These are phyloP conservation scores for Neogale vison DNA, from an alignment of 2,113 vertebrate species.

Conservation along the genomic window DNA sequence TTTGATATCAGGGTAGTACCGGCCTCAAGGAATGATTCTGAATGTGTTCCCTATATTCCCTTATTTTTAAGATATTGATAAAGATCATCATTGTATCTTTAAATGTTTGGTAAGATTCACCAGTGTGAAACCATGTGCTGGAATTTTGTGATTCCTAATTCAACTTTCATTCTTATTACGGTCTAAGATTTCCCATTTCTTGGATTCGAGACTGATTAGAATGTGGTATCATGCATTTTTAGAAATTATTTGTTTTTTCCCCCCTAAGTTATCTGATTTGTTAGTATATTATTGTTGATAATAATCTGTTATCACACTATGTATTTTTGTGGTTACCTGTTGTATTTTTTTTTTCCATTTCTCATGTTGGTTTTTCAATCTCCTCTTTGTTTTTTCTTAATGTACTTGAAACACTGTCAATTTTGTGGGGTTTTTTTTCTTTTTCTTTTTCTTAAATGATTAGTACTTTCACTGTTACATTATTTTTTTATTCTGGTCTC, in stretches of 20 bases:
- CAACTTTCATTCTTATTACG: neutral
- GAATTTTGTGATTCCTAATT: neutral
- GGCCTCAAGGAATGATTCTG: neutral
- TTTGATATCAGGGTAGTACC: neutral
- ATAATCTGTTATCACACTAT: neutral
- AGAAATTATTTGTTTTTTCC: neutral
- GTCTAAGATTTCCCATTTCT: neutral
- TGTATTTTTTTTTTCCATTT: neutral
- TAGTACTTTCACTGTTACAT: neutral
- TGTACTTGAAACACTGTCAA: neutral
- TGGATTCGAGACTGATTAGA: neutral
- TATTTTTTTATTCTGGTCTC: neutral
- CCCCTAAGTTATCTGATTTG: neutral
- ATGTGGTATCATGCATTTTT: neutral
- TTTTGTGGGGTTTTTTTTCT: neutral
- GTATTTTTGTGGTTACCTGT: neutral
- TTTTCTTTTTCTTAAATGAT: neutral
- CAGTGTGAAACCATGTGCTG: neutral
- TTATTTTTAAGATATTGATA: neutral
- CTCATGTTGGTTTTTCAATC: neutral
- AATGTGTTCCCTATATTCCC: neutral
- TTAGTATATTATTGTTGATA: neutral
- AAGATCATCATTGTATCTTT: neutral
- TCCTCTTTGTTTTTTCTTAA: neutral
- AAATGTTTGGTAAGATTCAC: neutral